phyloP scores from a whole-genome alignment of 2,797 vertebrate species.

The Halcyon chelicuti region DNA sequence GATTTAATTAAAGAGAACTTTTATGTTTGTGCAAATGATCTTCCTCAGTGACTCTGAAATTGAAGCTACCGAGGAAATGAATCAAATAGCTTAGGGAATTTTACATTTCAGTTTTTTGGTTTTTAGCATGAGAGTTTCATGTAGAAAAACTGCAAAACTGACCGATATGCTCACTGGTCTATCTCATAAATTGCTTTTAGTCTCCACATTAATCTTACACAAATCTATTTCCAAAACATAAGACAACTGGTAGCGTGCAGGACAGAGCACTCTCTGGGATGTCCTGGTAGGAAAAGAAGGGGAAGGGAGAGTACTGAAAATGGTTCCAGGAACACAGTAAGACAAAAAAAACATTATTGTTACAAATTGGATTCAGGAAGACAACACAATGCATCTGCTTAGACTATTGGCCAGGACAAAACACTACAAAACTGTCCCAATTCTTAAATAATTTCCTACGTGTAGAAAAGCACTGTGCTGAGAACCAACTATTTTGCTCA shows the following conservation, averaged over 20 bases:
- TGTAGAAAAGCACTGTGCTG: neutral
- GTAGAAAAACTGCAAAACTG: neutral
- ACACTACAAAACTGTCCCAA: neutral
- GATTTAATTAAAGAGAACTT: conserved; percentile 37
- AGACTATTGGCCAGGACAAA: neutral
- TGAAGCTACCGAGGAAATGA: neutral
- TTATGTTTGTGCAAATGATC: conserved; percentile 11
- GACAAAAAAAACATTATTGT: conserved; percentile 34
- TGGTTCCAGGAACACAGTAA: conserved; percentile 22
- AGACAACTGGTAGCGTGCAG: neutral
- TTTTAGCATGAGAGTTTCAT: neutral
- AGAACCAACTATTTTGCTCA: neutral
- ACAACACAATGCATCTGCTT: conserved; percentile 10
- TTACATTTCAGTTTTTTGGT: neutral
- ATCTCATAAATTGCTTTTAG: neutral
- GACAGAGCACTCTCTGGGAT: neutral
- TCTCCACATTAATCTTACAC: neutral
- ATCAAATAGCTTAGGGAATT: neutral
- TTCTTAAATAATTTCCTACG: neutral
- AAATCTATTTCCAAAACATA: neutral
- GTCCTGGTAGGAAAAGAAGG: neutral
- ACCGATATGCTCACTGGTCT: neutral
- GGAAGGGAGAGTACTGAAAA: conserved; percentile 13
- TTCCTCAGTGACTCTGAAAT: neutral
- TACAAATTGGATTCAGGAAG: conserved; percentile 37